Evolutionary conservation across 2,888 invertebrate genomes (phyloP).

Genomic region (Cancer borealis): DNA sequence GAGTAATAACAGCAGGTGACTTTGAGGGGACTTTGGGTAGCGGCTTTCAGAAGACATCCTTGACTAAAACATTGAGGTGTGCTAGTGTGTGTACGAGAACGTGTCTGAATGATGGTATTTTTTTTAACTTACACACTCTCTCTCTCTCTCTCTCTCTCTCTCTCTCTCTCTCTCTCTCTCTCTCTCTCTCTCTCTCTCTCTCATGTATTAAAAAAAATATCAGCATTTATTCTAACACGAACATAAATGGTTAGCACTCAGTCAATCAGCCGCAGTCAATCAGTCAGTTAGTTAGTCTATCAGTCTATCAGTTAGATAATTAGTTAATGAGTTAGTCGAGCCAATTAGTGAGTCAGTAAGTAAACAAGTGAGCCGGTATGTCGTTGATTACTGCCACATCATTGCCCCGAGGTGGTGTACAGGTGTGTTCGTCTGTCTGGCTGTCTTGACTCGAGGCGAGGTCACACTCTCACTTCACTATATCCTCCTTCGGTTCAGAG

Average conservation of each 20-base stretch:
- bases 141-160: constrained; percentile 13
- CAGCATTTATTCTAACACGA: background rate
- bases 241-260: background rate
- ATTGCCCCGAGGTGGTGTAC: background rate
- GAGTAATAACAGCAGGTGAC: background rate
- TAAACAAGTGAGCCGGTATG: too few relatives aligned
- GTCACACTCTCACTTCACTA: background rate
- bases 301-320: too few relatives aligned
- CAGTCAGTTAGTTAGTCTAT: too few relatives aligned
- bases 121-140: background rate
- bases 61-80: background rate
- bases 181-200: constrained; percentile 11
- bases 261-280: background rate
- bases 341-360: too few relatives aligned
- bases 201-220: background rate
- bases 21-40: background rate
- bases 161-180: constrained; percentile 11
- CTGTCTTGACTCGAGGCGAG: background rate
- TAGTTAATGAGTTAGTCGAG: too few relatives aligned
- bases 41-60: background rate
- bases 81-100: background rate
- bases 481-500: background rate
- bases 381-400: background rate
- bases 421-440: background rate
- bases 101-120: background rate